A percentile compares a stretch with the other conserved stretches of the same genome.
Conservation (phyloP, 1,140 invertebrate species). For the Apis florea region DNA sequence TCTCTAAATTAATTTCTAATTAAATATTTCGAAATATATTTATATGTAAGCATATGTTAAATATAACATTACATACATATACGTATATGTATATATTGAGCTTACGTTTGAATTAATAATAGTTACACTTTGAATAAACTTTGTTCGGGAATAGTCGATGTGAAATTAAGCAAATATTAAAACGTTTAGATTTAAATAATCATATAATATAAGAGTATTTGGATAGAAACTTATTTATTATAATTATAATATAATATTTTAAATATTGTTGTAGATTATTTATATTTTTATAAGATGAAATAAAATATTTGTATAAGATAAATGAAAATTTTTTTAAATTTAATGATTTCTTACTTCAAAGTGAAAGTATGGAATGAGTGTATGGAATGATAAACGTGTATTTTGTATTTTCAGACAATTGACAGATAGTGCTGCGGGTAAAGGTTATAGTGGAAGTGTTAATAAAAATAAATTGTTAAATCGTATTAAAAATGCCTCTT, state of each 20-base stretch:
- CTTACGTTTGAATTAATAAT: constrained; percentile 1
- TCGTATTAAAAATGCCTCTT: constrained; percentile 39
- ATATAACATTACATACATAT: not conserved
- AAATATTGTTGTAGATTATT: not conserved
- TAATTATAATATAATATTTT: not conserved
- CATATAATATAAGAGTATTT: not conserved
- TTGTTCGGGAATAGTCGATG: not conserved
- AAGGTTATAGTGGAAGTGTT: constrained; percentile 66
- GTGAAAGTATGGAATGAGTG: too few species aligned
- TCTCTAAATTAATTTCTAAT: not conserved
- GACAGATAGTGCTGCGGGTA: constrained; percentile 62
- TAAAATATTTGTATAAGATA: not conserved
- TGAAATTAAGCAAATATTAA: not conserved
- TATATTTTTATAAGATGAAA: not conserved
- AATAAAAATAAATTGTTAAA: constrained; percentile 67
- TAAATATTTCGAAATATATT: not conserved
- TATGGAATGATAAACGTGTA: not conserved
- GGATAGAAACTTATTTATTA: not conserved
- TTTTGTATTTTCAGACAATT: constrained; percentile 60
- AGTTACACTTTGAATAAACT: not conserved
- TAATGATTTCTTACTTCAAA: not conserved
- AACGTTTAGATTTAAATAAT: not conserved
- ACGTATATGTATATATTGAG: not conserved
- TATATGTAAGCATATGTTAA: not conserved
- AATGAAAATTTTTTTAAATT: not conserved